These are phyloP conservation scores for Actias luna DNA, from an alignment of 2,888 invertebrate genomes.

Conservation along the genomic window DNA sequence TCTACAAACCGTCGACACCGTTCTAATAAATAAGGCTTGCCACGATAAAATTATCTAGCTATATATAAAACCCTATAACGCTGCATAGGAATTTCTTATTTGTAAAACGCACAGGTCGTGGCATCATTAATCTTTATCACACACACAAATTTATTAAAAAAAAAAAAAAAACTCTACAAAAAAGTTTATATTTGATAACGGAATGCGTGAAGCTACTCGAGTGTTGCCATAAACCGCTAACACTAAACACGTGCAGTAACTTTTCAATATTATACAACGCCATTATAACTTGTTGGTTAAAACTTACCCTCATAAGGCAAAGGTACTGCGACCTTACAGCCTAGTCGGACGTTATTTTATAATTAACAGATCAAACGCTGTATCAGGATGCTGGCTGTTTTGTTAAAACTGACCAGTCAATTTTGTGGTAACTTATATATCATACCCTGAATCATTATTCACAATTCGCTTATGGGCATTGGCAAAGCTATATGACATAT, in stretches of 20 bases:
- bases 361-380: too few relatives aligned
- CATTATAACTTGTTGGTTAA: too few relatives aligned
- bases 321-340: too few relatives aligned
- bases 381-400: too few relatives aligned
- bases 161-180: not conserved
- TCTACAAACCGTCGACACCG: not conserved
- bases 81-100: slow-evolving; percentile 8
- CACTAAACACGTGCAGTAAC: not conserved
- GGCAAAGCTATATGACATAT: too few relatives aligned
- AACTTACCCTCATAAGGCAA: too few relatives aligned
- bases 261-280: too few relatives aligned
- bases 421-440: too few relatives aligned
- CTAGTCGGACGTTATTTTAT: too few relatives aligned
- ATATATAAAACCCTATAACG: not conserved
- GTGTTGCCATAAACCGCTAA: not conserved
- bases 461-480: too few relatives aligned
- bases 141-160: not conserved
- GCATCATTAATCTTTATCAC: not conserved
- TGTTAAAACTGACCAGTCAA: too few relatives aligned
- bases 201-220: not conserved
- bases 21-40: slow-evolving; percentile 7
- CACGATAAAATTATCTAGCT: slow-evolving; percentile 6
- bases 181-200: not conserved
- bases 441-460: too few relatives aligned
- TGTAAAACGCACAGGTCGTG: not conserved